Evolutionary conservation across 2,113 vertebrate species (phyloP).

Genomic region (Perccottus glenii): DNA sequence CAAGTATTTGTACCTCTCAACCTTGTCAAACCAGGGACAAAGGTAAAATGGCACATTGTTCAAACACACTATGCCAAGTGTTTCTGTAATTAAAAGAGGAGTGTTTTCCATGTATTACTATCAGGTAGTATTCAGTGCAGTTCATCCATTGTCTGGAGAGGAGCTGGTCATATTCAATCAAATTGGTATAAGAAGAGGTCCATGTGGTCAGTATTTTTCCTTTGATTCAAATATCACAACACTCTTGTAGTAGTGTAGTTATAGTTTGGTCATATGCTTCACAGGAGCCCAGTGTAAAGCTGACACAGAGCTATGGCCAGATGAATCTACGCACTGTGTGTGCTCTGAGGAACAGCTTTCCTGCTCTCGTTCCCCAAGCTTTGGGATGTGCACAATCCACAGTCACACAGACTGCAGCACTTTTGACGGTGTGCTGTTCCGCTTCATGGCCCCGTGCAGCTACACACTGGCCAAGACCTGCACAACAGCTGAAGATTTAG

Average conservation of each 20-base stretch:
- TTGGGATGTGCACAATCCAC: slow-evolving; percentile 79
- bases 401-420: slow-evolving; percentile 79
- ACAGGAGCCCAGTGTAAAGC: slow-evolving; percentile 73
- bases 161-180: slow-evolving; percentile 71
- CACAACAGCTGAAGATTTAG: slow-evolving; percentile 59
- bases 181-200: slow-evolving; percentile 72
- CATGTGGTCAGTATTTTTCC: slow-evolving; percentile 71
- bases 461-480: slow-evolving; percentile 83
- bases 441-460: slow-evolving; percentile 81
- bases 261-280: not conserved
- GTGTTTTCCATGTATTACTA: slow-evolving; percentile 3
- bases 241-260: not conserved
- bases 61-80: not conserved
- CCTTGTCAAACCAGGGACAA: slow-evolving; percentile 58
- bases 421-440: slow-evolving; percentile 81
- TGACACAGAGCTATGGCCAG: slow-evolving; percentile 78
- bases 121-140: slow-evolving; percentile 82
- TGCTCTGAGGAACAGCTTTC: slow-evolving; percentile 77
- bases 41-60: slow-evolving; percentile 70
- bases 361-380: slow-evolving; percentile 58
- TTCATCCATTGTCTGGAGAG: slow-evolving; percentile 61
- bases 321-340: slow-evolving; percentile 75
- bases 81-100: not conserved
- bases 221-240: not conserved
- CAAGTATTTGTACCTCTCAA: slow-evolving; percentile 74